These are phyloP conservation scores for Heloderma charlesbogerti DNA, from an alignment of 2,113 vertebrate species.

Conservation along the genomic window DNA sequence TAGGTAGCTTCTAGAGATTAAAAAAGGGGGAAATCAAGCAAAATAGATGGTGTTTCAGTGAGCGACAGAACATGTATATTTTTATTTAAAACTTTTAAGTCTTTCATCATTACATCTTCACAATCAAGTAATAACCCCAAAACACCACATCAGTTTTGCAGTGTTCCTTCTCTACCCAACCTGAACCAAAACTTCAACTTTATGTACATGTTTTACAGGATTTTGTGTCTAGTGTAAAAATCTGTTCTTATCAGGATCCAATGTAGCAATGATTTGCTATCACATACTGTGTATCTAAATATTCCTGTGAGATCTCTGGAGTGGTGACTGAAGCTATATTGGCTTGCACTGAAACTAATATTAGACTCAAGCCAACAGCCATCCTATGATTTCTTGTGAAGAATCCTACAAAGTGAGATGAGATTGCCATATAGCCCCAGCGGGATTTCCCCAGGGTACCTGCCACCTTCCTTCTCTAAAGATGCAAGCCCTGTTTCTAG, in stretches of 20 bases:
- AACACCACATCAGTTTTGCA: neutral
- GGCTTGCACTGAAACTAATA: neutral
- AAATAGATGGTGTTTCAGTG: neutral
- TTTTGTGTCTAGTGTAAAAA: neutral
- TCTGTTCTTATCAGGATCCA: neutral
- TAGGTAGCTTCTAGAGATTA: too few relatives aligned
- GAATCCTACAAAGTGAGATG: neutral
- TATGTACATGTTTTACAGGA: neutral
- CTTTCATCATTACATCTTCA: neutral
- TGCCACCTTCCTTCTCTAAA: neutral
- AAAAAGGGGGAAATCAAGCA: neutral
- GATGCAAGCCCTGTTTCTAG: neutral
- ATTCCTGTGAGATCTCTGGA: neutral
- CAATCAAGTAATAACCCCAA: neutral
- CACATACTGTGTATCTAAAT: neutral
- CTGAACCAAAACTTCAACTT: neutral
- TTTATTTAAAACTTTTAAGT: neutral
- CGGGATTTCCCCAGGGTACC: neutral
- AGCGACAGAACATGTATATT: neutral
- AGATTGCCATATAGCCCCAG: neutral
- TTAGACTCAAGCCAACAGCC: neutral
- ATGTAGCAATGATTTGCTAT: neutral
- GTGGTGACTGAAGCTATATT: neutral
- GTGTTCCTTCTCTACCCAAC: neutral
- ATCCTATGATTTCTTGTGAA: neutral